phyloP scores from a whole-genome alignment of 2,888 invertebrate genomes.

The Drosophila colorata region DNA sequence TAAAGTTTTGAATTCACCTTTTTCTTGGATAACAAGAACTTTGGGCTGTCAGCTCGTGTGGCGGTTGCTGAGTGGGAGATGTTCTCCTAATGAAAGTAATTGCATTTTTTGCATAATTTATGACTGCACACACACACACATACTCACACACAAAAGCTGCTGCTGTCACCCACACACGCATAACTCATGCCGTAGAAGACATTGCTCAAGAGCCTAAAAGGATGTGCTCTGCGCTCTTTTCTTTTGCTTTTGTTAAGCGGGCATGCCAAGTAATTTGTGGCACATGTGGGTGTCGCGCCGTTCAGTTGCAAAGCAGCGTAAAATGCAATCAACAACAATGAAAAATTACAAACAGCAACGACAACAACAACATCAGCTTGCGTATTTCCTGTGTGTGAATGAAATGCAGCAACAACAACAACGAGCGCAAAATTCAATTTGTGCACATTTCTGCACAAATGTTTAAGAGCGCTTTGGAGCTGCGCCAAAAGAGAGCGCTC shows the following conservation, averaged over 20 bases:
- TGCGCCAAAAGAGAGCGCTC: constrained; percentile 34
- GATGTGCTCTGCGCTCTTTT: constrained; percentile 12
- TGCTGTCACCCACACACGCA: constrained; percentile 27
- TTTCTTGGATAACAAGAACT: neutral
- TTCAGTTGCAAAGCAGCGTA: constrained; percentile 44
- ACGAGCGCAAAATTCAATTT: constrained; percentile 58
- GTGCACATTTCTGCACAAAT: constrained; percentile 54
- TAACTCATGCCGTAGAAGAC: constrained; percentile 17
- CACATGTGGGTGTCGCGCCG: constrained; percentile 70
- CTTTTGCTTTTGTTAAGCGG: constrained; percentile 12
- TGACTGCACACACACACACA: constrained; percentile 45
- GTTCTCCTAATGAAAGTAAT: constrained; percentile 67
- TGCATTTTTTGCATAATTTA: constrained; percentile 73
- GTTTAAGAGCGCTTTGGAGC: constrained; percentile 30
- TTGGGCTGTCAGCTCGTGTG: neutral
- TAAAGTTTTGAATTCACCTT: constrained; percentile 33
- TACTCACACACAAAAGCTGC: constrained; percentile 11
- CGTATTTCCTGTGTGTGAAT: constrained; percentile 78
- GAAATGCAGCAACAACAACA: constrained; percentile 50
- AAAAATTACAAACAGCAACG: constrained; percentile 58
- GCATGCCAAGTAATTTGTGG: constrained; percentile 63
- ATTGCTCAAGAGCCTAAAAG: constrained; percentile 26
- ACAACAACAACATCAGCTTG: constrained; percentile 54
- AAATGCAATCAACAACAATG: constrained; percentile 78
- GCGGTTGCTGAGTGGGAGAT: constrained; percentile 24